These are phyloP conservation scores for Rhinogobius similis DNA, from an alignment of 2,113 vertebrate species.

Conservation along the genomic window DNA sequence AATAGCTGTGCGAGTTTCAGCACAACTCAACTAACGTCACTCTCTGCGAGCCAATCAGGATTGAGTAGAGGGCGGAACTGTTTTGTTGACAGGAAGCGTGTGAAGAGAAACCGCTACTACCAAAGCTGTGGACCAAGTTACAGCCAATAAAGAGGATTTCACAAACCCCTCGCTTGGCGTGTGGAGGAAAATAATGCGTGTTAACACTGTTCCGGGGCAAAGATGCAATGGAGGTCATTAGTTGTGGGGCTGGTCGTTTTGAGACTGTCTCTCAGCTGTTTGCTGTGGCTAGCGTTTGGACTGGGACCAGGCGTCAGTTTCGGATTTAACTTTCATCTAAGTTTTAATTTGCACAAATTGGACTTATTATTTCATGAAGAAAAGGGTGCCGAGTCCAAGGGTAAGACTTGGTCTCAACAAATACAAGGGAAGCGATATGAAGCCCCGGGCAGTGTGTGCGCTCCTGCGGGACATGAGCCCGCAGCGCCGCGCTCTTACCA, in stretches of 20 bases:
- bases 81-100: slow-evolving; percentile 79
- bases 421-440: slow-evolving; percentile 47
- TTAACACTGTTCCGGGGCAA: slow-evolving; percentile 73
- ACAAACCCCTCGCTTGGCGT: slow-evolving; percentile 22
- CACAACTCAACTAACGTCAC: neutral
- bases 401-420: slow-evolving; percentile 67
- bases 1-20: slow-evolving; percentile 32
- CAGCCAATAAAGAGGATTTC: slow-evolving; percentile 1
- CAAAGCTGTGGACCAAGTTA: slow-evolving; percentile 3
- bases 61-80: slow-evolving; percentile 27
- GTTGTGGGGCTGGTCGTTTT: slow-evolving; percentile 88
- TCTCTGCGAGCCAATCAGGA: slow-evolving; percentile 52
- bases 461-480: slow-evolving; percentile 47
- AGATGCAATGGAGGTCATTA: slow-evolving; percentile 96
- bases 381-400: slow-evolving; percentile 12
- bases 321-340: slow-evolving; percentile 80
- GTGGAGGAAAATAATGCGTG: slow-evolving; percentile 75
- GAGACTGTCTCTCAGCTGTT: slow-evolving; percentile 83
- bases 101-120: slow-evolving; percentile 16
- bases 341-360: slow-evolving; percentile 74
- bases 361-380: slow-evolving; percentile 69
- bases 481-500: slow-evolving; percentile 68
- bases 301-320: slow-evolving; percentile 81
- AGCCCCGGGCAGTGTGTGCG: slow-evolving; percentile 49
- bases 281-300: slow-evolving; percentile 84